Conservation (phyloP, 2,888 invertebrate species). For the Cryptus viduatorius region DNA sequence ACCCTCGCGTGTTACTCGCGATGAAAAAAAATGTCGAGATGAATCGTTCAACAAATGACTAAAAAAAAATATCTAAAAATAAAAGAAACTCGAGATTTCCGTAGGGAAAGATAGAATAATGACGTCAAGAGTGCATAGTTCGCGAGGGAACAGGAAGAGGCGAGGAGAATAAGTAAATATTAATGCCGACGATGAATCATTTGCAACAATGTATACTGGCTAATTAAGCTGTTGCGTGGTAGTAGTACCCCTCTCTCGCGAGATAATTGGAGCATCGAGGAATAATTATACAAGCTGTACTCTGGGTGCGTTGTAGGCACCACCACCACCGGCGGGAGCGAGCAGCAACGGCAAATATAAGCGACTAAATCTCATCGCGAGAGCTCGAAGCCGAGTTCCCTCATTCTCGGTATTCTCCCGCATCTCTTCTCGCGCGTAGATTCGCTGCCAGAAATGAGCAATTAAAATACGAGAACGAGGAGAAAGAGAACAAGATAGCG, state of each 20-base stretch:
- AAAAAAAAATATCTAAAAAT: conserved; percentile 7
- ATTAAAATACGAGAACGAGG: conserved; percentile 49
- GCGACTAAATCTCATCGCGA: conserved; percentile 47
- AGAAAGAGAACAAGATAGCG: conserved; percentile 33
- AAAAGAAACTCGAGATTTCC: background rate
- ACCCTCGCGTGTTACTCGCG: background rate
- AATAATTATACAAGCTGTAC: conserved; percentile 47
- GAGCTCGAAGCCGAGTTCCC: conserved; percentile 30
- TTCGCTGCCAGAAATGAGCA: conserved; percentile 52
- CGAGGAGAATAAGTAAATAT: conserved; percentile 20
- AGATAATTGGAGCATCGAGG: conserved; percentile 58
- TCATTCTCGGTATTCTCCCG: conserved; percentile 37
- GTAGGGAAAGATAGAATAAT: background rate
- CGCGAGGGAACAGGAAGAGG: background rate
- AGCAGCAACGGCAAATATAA: conserved; percentile 36
- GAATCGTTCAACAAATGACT: background rate
- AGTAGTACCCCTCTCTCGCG: conserved; percentile 3
- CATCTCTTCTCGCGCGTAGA: conserved; percentile 53
- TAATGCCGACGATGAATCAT: conserved; percentile 28
- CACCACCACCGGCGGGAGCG: background rate
- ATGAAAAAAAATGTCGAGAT: conserved; percentile 18
- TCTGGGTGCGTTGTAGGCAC: background rate
- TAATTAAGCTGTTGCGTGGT: conserved; percentile 57
- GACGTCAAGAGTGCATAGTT: background rate
- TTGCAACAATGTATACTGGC: conserved; percentile 32